Evolutionary conservation across 1,140 invertebrate genomes (phyloP), one percentile per base, ranked within the genome.

Genomic region (Cherax destructor): DNA sequence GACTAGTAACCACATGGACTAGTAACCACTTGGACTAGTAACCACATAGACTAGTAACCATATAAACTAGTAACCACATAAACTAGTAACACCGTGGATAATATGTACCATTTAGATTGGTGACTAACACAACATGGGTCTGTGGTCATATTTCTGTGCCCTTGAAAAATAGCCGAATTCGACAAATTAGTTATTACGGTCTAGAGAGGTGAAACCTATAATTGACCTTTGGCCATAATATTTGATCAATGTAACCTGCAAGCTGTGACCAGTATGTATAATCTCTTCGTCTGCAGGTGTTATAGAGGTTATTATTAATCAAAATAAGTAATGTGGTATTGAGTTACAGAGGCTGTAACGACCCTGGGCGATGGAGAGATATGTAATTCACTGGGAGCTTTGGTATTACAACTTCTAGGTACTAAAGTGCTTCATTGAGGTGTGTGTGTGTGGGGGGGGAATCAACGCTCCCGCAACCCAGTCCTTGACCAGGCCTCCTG

Each of bases 171-270:
- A 21, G 69, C 69, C 69, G 24, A 6, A 30, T 7, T 6, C n/a
- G 21, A 30, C 24, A 30, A 24, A 4, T 24, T 13, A 69, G 10
- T 69, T 72, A 72, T 72, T 21, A 65, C 6, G 24, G n/a, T 9
- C 21, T 24, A 74, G 3, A 21, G n/a, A 30, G 21, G 24, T 24
- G n/a, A 74, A 30, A 9, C 1, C 5, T 24, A 74, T 11, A 21
- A 30, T 30, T 3, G 69, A 24, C 69, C 69, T 74, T 74, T 74
- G 69, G 69, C 69, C 69, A 74, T 30, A 74, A 30, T 65, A 30
- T 74, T 74, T 74, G n/a, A 74, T 74, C 69, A 74, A 24, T 30
- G n/a, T 16, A 74, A 74, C 69, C 69, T 30, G n/a, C 24, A 74
- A 74, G 69, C 69, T 74, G 21, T 74, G 5, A 74, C n/a, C n/a